Percentiles rank a stretch among this genome's conserved stretches.
phyloP scores from a whole-genome alignment of 2,113 vertebrate species.

The Andinoacara biseriatus region DNA sequence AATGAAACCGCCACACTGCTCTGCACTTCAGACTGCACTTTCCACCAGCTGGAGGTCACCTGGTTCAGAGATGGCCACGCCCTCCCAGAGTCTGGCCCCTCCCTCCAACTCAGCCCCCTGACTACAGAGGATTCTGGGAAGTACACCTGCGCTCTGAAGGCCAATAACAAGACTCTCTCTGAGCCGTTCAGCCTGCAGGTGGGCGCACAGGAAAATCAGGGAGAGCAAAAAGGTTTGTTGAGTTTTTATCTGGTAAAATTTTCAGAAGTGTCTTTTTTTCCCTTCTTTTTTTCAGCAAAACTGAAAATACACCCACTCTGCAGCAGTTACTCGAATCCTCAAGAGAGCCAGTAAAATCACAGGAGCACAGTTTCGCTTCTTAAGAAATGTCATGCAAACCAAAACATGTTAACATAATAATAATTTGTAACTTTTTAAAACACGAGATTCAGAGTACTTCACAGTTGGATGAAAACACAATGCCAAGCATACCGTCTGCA shows the following conservation, averaged over 20 bases:
- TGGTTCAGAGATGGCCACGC: slow-evolving; percentile 31
- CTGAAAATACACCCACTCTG: neutral
- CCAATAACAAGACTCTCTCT: rapidly evolving
- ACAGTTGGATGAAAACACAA: too few species aligned
- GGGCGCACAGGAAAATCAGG: neutral
- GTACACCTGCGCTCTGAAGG: slow-evolving; percentile 41
- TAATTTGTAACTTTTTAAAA: too few species aligned
- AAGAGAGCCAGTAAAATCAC: too few species aligned
- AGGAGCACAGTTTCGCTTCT: too few species aligned
- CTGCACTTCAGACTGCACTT: too few species aligned
- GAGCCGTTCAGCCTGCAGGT: neutral
- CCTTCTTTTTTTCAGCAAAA: too few species aligned
- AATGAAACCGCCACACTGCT: neutral
- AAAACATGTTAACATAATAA: too few species aligned
- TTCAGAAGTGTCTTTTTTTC: neutral
- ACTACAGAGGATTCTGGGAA: slow-evolving; percentile 44
- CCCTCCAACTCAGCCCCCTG: neutral
- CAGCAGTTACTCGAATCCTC: rapidly evolving
- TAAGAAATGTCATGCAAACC: too few species aligned
- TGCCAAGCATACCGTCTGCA: too few species aligned
- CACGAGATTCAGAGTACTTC: too few species aligned
- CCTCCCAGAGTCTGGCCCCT: slow-evolving; percentile 23
- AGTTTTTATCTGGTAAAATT: too few species aligned
- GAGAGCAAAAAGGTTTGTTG: neutral
- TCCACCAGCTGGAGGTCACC: neutral